Conservation (phyloP, 2,888 invertebrate genomes). For the Dicyrtoma fusca region DNA sequence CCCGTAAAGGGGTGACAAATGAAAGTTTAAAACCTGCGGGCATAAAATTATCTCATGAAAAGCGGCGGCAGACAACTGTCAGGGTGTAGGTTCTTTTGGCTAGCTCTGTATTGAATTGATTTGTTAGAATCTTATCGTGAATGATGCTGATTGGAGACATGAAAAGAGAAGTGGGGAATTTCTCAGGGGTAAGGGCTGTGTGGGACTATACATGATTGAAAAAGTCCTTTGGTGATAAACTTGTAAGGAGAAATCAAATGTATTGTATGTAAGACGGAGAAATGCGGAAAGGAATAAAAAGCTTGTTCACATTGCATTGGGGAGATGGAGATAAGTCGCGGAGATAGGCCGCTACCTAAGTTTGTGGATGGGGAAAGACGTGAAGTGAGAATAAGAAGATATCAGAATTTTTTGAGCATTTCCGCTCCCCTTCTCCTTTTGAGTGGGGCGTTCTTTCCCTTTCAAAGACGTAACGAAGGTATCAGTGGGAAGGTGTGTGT, state of each 20-base stretch:
- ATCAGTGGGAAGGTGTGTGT: neutral
- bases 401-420: constrained; percentile 41
- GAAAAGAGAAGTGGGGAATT: neutral
- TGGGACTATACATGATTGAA: no score
- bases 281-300: neutral
- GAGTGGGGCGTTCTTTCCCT: constrained; percentile 1
- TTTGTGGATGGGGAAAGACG: constrained; percentile 8
- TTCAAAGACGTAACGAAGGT: constrained; percentile 9
- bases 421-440: constrained; percentile 30
- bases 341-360: neutral
- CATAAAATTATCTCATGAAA: no score
- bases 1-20: no score
- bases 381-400: constrained; percentile 29
- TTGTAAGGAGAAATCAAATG: no score
- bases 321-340: neutral
- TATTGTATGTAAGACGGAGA: no score
- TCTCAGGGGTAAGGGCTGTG: neutral
- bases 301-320: neutral
- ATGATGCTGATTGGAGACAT: no score
- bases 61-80: no score
- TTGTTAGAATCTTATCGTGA: no score
- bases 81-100: no score
- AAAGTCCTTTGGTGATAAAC: no score
- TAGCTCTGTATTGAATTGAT: no score
- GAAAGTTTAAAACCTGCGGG: no score